Evolutionary conservation across 1,140 invertebrate species (phyloP), one percentile per base, ranked within the genome.

Genomic region (Vollenhovia emeryi): DNA sequence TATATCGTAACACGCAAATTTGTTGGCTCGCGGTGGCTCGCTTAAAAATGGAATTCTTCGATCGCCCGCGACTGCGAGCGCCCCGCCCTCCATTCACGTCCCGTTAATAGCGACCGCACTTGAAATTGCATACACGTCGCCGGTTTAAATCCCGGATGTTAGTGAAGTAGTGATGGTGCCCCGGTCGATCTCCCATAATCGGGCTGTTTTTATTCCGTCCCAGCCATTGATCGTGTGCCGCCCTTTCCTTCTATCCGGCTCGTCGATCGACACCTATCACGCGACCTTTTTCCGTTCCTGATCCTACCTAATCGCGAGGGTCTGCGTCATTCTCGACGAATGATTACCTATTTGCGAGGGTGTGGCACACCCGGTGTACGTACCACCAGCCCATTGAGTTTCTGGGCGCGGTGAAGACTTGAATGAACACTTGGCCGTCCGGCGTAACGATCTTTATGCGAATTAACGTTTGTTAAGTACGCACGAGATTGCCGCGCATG

Each of bases 321-420:
- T 55, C 52, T 89, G 48, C 87, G 87, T 86, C 88, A 87, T 62
- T 71, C 69, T 57, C 27, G 15, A 75, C 21, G 27, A 57, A 57
- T 66, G 69, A 85, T 84, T 90, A 75, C 82, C 75, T 91, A 85
- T 91, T 89, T 87, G 84, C 59, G 80, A 89, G 80, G 91, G 89
- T 43, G 91, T 90, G 88, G 87, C 80, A 36, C 74, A 36, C 24
- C 80, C 59, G n/a, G 27, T 50, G 55, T 50, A 50, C 71, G 59
- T 66, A 55, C 27, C 55, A 40, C 79, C 66, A 27, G 33, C 27
- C 52, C 84, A 91, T 91, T 90, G 62, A 90, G 82, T 73, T 80
- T 74, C 87, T 86, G 82, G 91, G 84, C 76, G 88, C 76, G 91
- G 86, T 71, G 24, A 30, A 27, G 45, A 48, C 64, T 80, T 86